Evolutionary conservation across 2,797 vertebrate species (phyloP), one percentile per base, ranked within the genome.

Genomic region (Ceryle rudis): DNA sequence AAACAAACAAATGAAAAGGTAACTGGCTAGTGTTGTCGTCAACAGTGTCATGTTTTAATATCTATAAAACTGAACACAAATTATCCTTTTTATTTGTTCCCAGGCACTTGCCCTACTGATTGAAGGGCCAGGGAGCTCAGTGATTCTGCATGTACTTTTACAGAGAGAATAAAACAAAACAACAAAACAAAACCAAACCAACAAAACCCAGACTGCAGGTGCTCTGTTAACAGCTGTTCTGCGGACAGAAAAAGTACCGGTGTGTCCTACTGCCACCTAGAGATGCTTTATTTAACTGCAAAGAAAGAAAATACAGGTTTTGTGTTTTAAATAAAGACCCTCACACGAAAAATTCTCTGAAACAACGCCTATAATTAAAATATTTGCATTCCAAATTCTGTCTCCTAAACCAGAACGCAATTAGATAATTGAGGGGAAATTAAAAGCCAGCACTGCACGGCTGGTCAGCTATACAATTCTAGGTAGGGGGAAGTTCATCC

Each of bases 251-350:
- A 8, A 28, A 18, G 9, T 54, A 44, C 3, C 6, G 0, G 20
- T 29, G 71, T 91, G 70, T 85, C 46, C 47, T 78, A 58, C 42
- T 10, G 65, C 95, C 94, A 90, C 58, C 96, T 95, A 64, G 49
- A 86, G 95, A 49, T 37, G 1, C 4, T 2, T 64, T 49, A 9
- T 51, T 78, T 66, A 79, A 86, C n/a, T 78, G 52, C 65, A 73
- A 51, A 58, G 15, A 41, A 28, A 51, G 37, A 69, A 78, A 81
- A 35, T 0, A 3, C 5, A 67, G 41, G 33, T 7, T 57, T 21
- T 10, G 22, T 6, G 10, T 21, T 84, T 39, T 44, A 79, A 80
- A 77, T 16, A 54, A 42, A 81, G 28, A 20, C 13, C 49, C 29
- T 37, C 41, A 9, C 19, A 17, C 2, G 11, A 78, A 69, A 84